Conservation (phyloP, 1,140 invertebrate species). For the Pachypsylla venusta region DNA sequence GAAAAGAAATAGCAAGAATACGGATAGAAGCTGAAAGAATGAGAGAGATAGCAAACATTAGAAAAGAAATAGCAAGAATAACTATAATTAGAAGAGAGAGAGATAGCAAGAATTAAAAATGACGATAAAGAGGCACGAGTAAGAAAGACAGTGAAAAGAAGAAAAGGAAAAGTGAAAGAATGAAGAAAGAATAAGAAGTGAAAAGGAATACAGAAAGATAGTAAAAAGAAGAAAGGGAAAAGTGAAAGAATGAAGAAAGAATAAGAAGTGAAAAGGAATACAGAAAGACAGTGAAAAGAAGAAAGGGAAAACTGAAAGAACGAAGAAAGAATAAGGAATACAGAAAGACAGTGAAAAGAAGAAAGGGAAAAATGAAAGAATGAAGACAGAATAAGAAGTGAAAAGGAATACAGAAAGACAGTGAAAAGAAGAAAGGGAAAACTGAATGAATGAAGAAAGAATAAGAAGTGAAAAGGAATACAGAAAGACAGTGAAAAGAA, state of each 20-base stretch:
- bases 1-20: no score
- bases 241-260: not conserved
- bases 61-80: not conserved
- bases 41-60: not conserved
- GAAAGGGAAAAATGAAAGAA: not conserved
- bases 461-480: not conserved
- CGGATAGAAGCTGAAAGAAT: no score
- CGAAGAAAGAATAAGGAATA: not conserved
- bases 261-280: not conserved
- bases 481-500: not conserved
- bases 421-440: not conserved
- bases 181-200: not conserved
- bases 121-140: not conserved
- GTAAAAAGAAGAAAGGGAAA: not conserved
- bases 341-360: not conserved
- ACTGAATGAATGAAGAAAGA: not conserved
- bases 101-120: not conserved
- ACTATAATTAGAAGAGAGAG: not conserved
- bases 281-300: not conserved
- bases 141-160: not conserved
- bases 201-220: slow-evolving; percentile 11
- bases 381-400: not conserved
- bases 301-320: not conserved
- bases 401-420: not conserved
- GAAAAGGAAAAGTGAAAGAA: not conserved